Conservation (phyloP, 1,140 invertebrate species). For the Drosophila arizonae region DNA sequence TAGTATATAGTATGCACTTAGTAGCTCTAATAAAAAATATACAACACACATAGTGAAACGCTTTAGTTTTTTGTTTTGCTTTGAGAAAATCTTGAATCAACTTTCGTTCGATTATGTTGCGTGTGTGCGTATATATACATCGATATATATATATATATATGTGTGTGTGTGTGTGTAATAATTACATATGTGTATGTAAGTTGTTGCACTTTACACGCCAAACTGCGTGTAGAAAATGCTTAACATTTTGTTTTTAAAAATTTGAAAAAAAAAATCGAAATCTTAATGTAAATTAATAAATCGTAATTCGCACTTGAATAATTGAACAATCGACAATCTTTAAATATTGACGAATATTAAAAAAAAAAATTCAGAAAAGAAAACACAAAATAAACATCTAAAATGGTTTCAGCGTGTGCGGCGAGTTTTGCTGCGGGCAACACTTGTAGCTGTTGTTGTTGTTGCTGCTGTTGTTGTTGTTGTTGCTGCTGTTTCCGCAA, state of each 20-base stretch:
- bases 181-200: slow-evolving; percentile 38
- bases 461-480: slow-evolving; percentile 14
- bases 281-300: slow-evolving; percentile 19
- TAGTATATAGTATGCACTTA: slow-evolving; percentile 32
- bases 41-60: slow-evolving; percentile 75
- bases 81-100: slow-evolving; percentile 29
- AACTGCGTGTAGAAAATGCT: slow-evolving; percentile 67
- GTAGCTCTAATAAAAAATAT: slow-evolving; percentile 72
- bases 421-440: slow-evolving; percentile 37
- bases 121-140: slow-evolving; percentile 15
- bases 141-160: slow-evolving; percentile 22
- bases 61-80: slow-evolving; percentile 53
- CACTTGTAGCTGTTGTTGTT: slow-evolving; percentile 8
- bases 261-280: slow-evolving; percentile 33
- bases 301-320: slow-evolving; percentile 44
- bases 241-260: slow-evolving; percentile 56
- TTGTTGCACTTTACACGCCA: slow-evolving; percentile 61
- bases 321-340: slow-evolving; percentile 33
- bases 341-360: slow-evolving; percentile 29
- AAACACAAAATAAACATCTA: not conserved
- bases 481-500: slow-evolving; percentile 19
- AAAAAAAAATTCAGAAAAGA: slow-evolving; percentile 6
- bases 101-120: slow-evolving; percentile 11
- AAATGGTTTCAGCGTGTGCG: slow-evolving; percentile 47
- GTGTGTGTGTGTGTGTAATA: slow-evolving; percentile 15